Base-by-base conservation (phyloP, 2,888 invertebrate genomes). In the Azorinus chamasolen region DNA sequence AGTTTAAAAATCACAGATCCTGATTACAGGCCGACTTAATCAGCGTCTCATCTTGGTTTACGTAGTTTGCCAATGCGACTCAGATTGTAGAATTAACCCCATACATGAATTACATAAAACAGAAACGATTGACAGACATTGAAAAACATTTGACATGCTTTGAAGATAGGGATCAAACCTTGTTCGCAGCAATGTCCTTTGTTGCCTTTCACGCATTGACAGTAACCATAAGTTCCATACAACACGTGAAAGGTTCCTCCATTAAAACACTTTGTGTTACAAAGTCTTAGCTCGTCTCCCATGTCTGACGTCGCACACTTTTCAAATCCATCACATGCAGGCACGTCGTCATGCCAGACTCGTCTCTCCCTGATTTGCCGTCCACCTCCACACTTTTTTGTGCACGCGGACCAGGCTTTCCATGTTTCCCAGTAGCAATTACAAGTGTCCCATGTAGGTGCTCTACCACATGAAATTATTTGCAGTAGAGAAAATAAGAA, bases 261-360 rank as follows among this genome's bases (percentile, higher is more conserved):
- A 27, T 62, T 32, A n/a, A 22, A 37, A 25, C 62, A 62, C 5
- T 22, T 16, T 39, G 50, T 37, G 12, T 62, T 62, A 25, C 62
- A 62, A 4, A n/a, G 1, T 20, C 18, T 18, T n/a, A 3, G 24
- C 37, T 39, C 51, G 5, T 1, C 24, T n/a, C 22, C 50, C 24
- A 37, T 39, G 50, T 39, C 50, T 3, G 0, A 1, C 16, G 39
- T n/a, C 8, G 39, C 50, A 62, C 62, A 62, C 3, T n/a, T 27
- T 10, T 20, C 27, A 18, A 37, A 51, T 8, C 50, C 22, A 8
- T 62, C 62, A 22, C 62, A 50, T 39, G 12, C 37, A 25, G 50
- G 62, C 1, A 39, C 16, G 25, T 55, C 55, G 6, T 39, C 18
- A 39, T 10, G 4, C 39, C 39, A 55, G 6, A 55, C 55, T 6